Evolutionary conservation across 2,888 invertebrate genomes (phyloP).

Genomic region (Ormyrus nitidulus): DNA sequence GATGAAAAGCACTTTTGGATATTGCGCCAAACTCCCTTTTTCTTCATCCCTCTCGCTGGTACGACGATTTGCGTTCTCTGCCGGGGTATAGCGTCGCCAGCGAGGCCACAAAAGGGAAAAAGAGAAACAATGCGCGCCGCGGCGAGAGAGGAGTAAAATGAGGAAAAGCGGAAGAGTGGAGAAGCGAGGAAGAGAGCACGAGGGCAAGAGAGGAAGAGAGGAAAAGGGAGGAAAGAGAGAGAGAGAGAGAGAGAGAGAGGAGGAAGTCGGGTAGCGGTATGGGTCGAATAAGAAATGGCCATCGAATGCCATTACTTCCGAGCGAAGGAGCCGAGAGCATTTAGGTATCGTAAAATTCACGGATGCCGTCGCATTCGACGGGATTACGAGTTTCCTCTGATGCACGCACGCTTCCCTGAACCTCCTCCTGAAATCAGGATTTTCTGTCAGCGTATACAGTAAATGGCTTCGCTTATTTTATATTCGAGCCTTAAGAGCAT

Average conservation of each 20-base stretch:
- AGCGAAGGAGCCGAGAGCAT: slow-evolving; percentile 51
- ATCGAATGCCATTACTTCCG: slow-evolving; percentile 55
- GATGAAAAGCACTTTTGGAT: slow-evolving; percentile 58
- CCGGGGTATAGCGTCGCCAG: not conserved
- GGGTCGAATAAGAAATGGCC: slow-evolving; percentile 49
- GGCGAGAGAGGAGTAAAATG: not conserved
- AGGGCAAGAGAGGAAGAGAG: slow-evolving; percentile 27
- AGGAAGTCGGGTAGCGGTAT: slow-evolving; percentile 18
- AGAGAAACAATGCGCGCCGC: not conserved
- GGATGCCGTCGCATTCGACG: slow-evolving; percentile 39
- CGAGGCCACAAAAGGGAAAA: slow-evolving; percentile 30
- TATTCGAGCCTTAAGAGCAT: slow-evolving; percentile 46
- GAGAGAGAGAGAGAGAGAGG: not conserved
- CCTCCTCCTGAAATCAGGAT: slow-evolving; percentile 41
- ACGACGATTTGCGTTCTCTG: not conserved
- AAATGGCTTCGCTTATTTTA: slow-evolving; percentile 51
- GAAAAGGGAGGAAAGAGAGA: not conserved
- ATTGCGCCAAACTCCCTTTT: slow-evolving; percentile 46
- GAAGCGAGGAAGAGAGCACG: not conserved
- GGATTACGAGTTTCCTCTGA: slow-evolving; percentile 42
- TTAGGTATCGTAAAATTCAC: slow-evolving; percentile 56
- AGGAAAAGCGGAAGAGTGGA: not conserved
- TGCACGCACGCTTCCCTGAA: slow-evolving; percentile 33
- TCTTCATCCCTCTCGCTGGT: not conserved
- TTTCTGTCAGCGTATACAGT: slow-evolving; percentile 6